phyloP scores from a whole-genome alignment of 1,140 invertebrate genomes.

The Bombus soroeensis region DNA sequence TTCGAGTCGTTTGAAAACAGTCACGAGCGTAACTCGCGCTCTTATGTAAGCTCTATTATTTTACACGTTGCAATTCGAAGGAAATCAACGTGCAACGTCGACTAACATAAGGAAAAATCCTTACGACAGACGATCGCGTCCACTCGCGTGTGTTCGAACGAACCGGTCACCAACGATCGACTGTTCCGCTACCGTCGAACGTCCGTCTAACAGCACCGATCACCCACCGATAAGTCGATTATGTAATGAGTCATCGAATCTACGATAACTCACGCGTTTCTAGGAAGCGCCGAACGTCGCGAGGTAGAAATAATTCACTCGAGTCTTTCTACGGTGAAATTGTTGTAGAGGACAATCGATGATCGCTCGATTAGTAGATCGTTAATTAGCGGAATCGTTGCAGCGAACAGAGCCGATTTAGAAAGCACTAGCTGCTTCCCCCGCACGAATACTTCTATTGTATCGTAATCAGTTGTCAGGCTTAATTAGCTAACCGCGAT shows the following conservation, averaged over 20 bases:
- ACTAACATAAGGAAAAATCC: not conserved
- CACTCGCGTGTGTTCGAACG: not conserved
- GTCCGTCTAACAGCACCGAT: not conserved
- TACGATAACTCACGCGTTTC: not conserved
- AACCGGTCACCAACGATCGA: not conserved
- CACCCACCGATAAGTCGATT: not conserved
- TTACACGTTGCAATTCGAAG: constrained; percentile 67
- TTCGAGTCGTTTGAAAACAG: constrained; percentile 45
- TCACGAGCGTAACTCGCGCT: constrained; percentile 52
- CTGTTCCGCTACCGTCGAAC: not conserved
- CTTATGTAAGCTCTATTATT: constrained; percentile 76
- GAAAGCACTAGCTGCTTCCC: not conserved
- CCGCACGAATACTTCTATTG: not conserved
- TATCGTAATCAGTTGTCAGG: not conserved
- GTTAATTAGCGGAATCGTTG: constrained; percentile 1
- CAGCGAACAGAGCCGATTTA: not conserved
- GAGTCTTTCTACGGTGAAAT: not conserved
- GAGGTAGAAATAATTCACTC: not conserved
- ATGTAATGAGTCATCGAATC: not conserved
- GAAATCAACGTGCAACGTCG: constrained; percentile 35
- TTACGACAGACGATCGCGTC: not conserved
- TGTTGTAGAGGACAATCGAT: not conserved
- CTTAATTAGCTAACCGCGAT: constrained; percentile 11
- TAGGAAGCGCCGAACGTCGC: not conserved
- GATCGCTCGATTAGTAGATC: not conserved